These are phyloP conservation scores for Eugnorisma glareosa DNA, from an alignment of 2,888 invertebrate species.

Conservation along the genomic window DNA sequence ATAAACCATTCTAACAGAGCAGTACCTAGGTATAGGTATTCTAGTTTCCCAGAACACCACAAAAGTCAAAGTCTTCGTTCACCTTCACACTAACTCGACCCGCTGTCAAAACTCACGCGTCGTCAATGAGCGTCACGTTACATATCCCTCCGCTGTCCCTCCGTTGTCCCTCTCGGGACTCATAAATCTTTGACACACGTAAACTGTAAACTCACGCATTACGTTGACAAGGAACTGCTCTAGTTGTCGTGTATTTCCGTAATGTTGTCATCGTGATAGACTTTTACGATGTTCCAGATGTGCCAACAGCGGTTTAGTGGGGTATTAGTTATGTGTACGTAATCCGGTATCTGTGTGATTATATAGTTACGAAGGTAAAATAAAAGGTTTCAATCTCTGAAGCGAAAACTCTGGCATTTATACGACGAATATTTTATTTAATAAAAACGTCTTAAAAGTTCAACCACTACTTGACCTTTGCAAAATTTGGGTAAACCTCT, in stretches of 20 bases:
- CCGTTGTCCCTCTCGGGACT: conserved; percentile 7
- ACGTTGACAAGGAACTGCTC: conserved; percentile 29
- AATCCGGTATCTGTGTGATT: not conserved
- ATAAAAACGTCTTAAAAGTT: too few relatives aligned
- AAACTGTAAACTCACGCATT: conserved; percentile 38
- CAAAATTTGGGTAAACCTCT: not conserved
- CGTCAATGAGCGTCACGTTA: conserved; percentile 28
- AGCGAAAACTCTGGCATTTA: not conserved
- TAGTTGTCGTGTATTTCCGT: conserved; percentile 4
- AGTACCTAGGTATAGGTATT: not conserved
- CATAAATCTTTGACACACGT: conserved; percentile 30
- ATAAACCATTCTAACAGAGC: not conserved
- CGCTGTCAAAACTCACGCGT: conserved; percentile 18
- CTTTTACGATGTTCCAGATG: conserved; percentile 24
- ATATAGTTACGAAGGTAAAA: not conserved
- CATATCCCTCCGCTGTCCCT: not conserved
- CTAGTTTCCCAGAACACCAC: not conserved
- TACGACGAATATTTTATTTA: not conserved
- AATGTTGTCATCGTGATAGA: not conserved
- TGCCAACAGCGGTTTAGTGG: not conserved
- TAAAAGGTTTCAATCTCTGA: not conserved
- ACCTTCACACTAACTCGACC: conserved; percentile 1
- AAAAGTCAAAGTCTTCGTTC: not conserved
- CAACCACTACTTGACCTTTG: not conserved
- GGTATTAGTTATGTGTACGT: not conserved